phyloP scores from a whole-genome alignment of 2,888 invertebrate species.

The Ypsolopha sequella region DNA sequence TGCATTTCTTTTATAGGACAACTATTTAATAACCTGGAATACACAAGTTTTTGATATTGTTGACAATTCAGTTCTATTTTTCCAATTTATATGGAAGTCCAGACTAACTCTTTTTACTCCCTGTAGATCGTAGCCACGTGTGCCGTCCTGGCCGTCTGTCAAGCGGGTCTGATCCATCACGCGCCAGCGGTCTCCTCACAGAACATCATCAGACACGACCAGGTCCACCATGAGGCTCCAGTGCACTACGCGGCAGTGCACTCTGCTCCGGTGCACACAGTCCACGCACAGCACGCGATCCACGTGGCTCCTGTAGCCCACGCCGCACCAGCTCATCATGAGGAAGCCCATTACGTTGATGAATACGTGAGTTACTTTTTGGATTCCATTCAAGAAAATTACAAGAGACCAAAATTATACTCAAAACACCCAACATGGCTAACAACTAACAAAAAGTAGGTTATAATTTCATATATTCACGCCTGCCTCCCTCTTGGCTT shows the following conservation, averaged over 20 bases:
- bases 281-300: conserved; percentile 1
- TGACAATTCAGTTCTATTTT: no score
- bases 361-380: conserved; percentile 43
- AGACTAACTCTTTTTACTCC: conserved; percentile 8
- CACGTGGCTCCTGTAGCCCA: conserved; percentile 16
- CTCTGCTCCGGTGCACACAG: conserved; percentile 16
- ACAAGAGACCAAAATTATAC: no score
- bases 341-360: conserved; percentile 50
- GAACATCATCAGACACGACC: conserved; percentile 54
- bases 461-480: no score
- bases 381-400: no score
- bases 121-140: conserved; percentile 40
- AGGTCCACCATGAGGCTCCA: conserved; percentile 42
- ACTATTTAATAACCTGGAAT: no score
- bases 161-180: conserved; percentile 51
- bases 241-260: conserved; percentile 34
- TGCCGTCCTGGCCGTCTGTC: conserved; percentile 45
- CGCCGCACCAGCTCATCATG: conserved; percentile 12
- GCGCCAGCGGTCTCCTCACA: conserved; percentile 63
- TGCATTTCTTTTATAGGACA: no score
- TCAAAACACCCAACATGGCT: no score
- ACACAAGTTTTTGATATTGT: no score
- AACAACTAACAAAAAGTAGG: no score
- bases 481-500: no score
- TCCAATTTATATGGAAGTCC: not conserved